Percentiles rank a stretch among this genome's conserved stretches.
These are phyloP conservation scores for Oxygymnocypris stewartii DNA, from an alignment of 2,113 vertebrate species.

Conservation along the genomic window DNA sequence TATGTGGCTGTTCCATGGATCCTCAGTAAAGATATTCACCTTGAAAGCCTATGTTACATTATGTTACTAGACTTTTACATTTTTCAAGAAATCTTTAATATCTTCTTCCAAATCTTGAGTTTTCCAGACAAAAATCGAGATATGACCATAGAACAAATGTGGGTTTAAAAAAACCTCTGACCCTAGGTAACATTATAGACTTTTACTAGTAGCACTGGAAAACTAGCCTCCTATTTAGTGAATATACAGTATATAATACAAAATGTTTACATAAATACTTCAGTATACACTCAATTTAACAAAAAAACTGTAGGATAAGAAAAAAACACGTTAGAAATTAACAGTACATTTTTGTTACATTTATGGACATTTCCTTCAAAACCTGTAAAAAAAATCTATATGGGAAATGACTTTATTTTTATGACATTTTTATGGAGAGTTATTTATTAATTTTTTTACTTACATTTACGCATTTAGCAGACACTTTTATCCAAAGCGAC, in stretches of 20 bases:
- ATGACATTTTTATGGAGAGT: no score
- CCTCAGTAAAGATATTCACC: background rate
- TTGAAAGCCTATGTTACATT: background rate
- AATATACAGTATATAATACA: no score
- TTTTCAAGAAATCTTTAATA: background rate
- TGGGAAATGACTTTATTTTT: no score
- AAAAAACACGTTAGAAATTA: no score
- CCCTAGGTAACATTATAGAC: background rate
- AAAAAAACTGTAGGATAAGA: background rate
- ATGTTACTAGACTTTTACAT: background rate
- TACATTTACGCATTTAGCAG: no score
- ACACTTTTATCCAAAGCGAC: no score
- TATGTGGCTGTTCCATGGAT: background rate
- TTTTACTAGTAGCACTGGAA: background rate
- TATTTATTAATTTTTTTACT: no score
- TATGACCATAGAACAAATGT: background rate
- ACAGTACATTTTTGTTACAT: no score
- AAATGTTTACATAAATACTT: background rate
- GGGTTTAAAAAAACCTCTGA: background rate
- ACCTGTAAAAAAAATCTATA: no score
- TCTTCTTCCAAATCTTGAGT: background rate
- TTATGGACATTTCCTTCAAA: background rate
- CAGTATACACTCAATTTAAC: background rate
- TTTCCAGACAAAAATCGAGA: background rate
- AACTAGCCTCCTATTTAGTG: background rate